A percentile compares a stretch with the other conserved stretches of the same genome.
phyloP scores from a whole-genome alignment of 2,113 vertebrate species.

The Sarotherodon lohbergeri region DNA sequence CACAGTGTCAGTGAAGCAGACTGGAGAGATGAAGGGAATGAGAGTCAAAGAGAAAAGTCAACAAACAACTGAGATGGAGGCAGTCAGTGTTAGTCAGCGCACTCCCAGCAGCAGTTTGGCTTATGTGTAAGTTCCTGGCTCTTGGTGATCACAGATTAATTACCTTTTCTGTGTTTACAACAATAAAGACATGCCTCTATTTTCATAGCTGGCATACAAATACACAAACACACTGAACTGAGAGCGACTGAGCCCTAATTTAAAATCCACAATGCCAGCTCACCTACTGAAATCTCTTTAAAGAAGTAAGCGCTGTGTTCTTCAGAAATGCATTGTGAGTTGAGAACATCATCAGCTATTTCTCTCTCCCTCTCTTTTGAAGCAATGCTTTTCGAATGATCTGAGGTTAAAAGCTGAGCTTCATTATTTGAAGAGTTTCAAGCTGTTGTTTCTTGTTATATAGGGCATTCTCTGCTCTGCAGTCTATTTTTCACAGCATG shows the following conservation, averaged over 20 bases:
- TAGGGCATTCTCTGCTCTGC: background rate
- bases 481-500: background rate
- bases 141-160: slow-evolving; percentile 1
- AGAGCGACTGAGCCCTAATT: background rate
- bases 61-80: slow-evolving; percentile 3
- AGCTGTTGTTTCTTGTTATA: background rate
- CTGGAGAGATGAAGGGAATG: background rate
- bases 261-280: background rate
- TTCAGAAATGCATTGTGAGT: background rate
- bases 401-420: background rate
- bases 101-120: background rate
- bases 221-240: background rate
- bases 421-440: background rate
- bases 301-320: background rate
- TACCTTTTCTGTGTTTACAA: background rate
- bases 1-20: background rate
- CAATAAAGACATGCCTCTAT: background rate
- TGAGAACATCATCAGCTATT: background rate
- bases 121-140: background rate
- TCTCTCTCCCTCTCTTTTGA: background rate
- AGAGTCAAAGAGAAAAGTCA: background rate
- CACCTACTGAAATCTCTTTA: background rate
- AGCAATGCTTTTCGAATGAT: background rate
- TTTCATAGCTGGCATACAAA: background rate
- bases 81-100: background rate